Conservation (phyloP, 2,797 vertebrate genomes). For the Tympanoctomys barrerae region DNA sequence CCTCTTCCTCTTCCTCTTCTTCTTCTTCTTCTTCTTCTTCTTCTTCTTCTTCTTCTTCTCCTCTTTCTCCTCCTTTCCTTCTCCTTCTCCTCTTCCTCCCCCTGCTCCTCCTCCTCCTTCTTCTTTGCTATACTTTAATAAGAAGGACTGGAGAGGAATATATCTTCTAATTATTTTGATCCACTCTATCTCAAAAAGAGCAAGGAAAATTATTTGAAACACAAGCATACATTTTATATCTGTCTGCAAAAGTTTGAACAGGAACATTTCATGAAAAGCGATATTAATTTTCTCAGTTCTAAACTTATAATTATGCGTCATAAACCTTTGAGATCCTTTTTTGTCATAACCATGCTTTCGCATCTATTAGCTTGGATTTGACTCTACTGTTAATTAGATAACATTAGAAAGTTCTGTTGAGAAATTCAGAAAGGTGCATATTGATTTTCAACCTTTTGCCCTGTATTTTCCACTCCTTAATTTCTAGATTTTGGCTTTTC, state of each 20-base stretch:
- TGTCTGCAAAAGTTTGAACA: not conserved
- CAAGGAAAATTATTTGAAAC: not conserved
- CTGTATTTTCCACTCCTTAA: not conserved
- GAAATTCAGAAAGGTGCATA: not conserved
- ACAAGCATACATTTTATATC: not conserved
- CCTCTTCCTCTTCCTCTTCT: no score
- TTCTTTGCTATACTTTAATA: not conserved
- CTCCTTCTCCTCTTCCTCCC: no score
- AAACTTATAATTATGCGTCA: not conserved
- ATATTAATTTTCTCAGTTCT: not conserved
- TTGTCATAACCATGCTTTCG: not conserved
- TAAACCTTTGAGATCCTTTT: not conserved
- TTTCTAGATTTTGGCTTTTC: not conserved
- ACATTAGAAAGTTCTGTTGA: not conserved
- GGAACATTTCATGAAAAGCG: not conserved
- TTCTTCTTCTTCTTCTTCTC: no score
- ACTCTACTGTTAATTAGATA: not conserved
- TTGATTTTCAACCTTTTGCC: not conserved
- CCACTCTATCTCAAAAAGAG: not conserved
- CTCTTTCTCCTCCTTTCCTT: not conserved
- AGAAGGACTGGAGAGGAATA: not conserved
- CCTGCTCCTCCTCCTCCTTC: not conserved
- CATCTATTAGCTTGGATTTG: not conserved
- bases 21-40: not conserved
- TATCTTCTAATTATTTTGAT: not conserved